These are phyloP conservation scores for Chymomyza amoena DNA, from an alignment of 2,888 invertebrate species.

Conservation along the genomic window DNA sequence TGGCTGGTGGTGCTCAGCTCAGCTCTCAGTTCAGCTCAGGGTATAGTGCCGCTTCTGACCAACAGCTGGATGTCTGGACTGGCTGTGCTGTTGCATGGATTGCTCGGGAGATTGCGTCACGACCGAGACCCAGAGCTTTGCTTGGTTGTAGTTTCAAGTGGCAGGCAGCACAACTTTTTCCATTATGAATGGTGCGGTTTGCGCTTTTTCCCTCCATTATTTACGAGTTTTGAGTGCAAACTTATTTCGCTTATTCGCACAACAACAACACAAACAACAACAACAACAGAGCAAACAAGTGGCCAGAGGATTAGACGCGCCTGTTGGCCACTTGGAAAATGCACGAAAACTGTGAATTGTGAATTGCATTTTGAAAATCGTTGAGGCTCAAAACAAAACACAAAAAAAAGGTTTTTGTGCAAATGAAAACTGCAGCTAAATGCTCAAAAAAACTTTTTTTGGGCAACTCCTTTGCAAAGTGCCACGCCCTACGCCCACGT, in stretches of 20 bases:
- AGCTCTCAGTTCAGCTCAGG: neutral
- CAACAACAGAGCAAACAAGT: conserved; percentile 61
- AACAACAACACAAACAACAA: neutral
- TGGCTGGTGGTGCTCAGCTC: conserved; percentile 40
- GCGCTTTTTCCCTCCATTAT: conserved; percentile 69
- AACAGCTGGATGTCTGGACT: neutral
- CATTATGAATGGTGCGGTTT: conserved; percentile 73
- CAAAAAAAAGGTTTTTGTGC: neutral
- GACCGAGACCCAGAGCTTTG: neutral
- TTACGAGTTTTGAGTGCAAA: conserved; percentile 72
- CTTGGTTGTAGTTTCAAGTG: conserved; percentile 2
- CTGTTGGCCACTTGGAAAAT: conserved; percentile 61
- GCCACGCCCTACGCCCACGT: neutral
- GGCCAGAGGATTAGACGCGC: conserved; percentile 65
- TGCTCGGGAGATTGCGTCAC: neutral
- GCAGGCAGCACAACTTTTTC: conserved; percentile 58
- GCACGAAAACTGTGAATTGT: neutral
- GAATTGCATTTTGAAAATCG: neutral
- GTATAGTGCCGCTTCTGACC: neutral
- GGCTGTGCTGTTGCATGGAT: conserved; percentile 10
- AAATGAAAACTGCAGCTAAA: conserved; percentile 46
- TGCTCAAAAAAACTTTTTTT: conserved; percentile 55
- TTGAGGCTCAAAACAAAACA: neutral
- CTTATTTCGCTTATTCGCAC: conserved; percentile 51
- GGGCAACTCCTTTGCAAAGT: conserved; percentile 16